Evolutionary conservation across 2,888 invertebrate genomes (phyloP), one percentile per base, ranked within the genome.

Genomic region (Rotaria socialis): DNA sequence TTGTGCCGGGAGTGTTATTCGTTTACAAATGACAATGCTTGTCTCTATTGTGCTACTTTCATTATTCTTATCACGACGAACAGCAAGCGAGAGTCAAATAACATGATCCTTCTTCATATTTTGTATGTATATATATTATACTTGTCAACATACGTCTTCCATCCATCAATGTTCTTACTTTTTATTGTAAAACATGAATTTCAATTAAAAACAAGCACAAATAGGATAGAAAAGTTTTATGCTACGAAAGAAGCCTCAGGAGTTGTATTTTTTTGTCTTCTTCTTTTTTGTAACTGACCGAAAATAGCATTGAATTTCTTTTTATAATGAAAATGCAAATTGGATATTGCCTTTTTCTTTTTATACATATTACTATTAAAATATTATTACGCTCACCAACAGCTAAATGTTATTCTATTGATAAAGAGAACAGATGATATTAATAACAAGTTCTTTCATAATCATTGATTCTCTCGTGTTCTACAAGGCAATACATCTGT

Each of bases 71-170:
- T 35, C 67, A 11, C 35, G 67, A 67, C 67, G 67, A 35, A 67
- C 67, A 19, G 67, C 67, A 67, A 67, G 67, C 35, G 67, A 67
- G 67, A 67, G 67, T 67, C 67, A 67, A 67, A 19, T 67, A 35
- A 67, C 67, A 67, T 67, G 67, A 67, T 67, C 67, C 19, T 19
- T 67, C 7, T 35, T 67, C 67, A 35, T 67, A 67, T 35, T 67
- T 35, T 67, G 67, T 67, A 67, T 67, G 35, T 67, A 67, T 67
- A 67, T 67, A 67, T 35, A 67, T 67, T 67, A 67, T 11, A 35
- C 35, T 67, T 67, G 67, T 67, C 67, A 67, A 35, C 35, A 35
- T 19, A 41, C 67, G 67, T 67, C 67, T 67, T 67, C 67, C 67
- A 35, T 67, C 67, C 67, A 67, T 67, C 35, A 67, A 67, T 67